Evolutionary conservation across 2,888 invertebrate genomes (phyloP), one percentile per base, ranked within the genome.

Genomic region (Diarsia rubi): DNA sequence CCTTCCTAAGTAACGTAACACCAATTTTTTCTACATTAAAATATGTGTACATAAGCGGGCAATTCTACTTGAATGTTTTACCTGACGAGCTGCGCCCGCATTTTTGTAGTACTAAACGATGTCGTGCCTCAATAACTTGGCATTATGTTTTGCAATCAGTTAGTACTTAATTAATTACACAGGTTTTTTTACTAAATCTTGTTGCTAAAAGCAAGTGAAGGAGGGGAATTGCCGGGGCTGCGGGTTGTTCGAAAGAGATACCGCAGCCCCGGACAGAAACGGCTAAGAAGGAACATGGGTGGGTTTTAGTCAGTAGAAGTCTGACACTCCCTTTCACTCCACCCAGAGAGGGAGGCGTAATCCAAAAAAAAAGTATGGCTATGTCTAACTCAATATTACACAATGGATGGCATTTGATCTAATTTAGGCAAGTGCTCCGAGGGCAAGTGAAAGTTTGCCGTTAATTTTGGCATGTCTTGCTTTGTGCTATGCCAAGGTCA

Each of bases 41-140:
- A 57, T 57, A 1, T 31, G 11, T 21, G 14, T 21, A 4, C 16
- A 16, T 59, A n/a, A 21, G 9, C 24, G 2, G 5, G 3, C 11
- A 24, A 21, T 52, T n/a, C 24, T 11, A 16, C 31, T 45, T 44
- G 16, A 59, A 60, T 78, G 24, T 27, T 9, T 24, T 60, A 57
- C 37, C n/a, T 14, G 37, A 21, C n/a, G 21, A 16, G 5, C 8
- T 57, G 12, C 57, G 8, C 21, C 8, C 59, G 27, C 45, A 31
- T 63, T 62, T 21, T 12, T 44, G 47, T 42, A 16, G 42, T n/a
- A 54, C n/a, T 68, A 62, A 83, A 59, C 67, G 57, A 47, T 83
- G 68, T 71, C 68, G 37, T 52, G 70, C 67, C 45, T 65, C 37
- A 79, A 3, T 65, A 57, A 59, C 44, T 71, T 24, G 57, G 68